Evolutionary conservation across 2,888 invertebrate species (phyloP).

Genomic region (Therioaphis trifolii): DNA sequence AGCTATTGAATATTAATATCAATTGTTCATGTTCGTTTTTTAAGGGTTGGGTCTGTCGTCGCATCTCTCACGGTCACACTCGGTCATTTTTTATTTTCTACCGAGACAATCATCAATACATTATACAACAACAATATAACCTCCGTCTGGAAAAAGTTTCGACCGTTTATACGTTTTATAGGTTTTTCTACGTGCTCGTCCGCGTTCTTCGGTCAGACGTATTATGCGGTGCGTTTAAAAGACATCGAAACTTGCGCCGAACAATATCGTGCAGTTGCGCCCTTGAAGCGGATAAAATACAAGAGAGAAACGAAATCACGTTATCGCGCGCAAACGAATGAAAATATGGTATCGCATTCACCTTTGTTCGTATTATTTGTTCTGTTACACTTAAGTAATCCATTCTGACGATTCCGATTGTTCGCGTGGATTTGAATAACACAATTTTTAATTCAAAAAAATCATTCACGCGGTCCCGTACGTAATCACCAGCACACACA

Average conservation of each 20-base stretch:
- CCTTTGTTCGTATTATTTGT: constrained; percentile 27
- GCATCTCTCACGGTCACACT: constrained; percentile 42
- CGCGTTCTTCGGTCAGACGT: neutral
- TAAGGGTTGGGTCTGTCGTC: constrained; percentile 51
- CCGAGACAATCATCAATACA: neutral
- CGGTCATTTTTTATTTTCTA: constrained; percentile 11
- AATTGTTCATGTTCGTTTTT: constrained; percentile 37
- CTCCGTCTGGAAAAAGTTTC: neutral
- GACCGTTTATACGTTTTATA: neutral
- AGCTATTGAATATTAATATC: constrained; percentile 55
- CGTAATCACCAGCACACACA: too few species aligned
- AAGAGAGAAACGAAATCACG: neutral
- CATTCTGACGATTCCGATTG: neutral
- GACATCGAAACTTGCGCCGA: neutral
- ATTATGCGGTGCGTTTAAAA: neutral
- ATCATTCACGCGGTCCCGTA: too few species aligned
- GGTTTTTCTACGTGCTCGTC: neutral
- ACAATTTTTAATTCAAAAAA: too few species aligned
- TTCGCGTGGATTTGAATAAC: too few species aligned
- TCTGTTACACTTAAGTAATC: constrained; percentile 13
- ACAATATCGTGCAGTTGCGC: constrained; percentile 12
- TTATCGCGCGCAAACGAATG: constrained; percentile 1
- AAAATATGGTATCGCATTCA: constrained; percentile 4
- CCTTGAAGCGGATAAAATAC: constrained; percentile 15
- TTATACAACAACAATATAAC: neutral